These are phyloP conservation scores for Notospermus geniculatus DNA, from an alignment of 1,140 invertebrate species.

Conservation along the genomic window DNA sequence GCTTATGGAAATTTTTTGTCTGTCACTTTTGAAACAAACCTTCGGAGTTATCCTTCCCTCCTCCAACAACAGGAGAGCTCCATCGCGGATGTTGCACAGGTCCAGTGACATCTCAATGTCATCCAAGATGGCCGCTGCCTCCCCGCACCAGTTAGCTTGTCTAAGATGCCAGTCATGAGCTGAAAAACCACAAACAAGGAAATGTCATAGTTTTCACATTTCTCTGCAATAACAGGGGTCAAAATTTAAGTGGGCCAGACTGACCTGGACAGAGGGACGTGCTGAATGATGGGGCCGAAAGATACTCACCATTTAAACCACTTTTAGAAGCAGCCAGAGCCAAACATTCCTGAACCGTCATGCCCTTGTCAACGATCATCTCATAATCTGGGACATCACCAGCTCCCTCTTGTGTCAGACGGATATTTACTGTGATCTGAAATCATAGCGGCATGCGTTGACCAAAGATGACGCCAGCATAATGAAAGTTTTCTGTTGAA, in stretches of 20 bases:
- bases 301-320: slow-evolving; percentile 24
- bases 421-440: slow-evolving; percentile 35
- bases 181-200: slow-evolving; percentile 14
- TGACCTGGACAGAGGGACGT: no score
- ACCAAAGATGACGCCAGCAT: no score
- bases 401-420: slow-evolving; percentile 21
- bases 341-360: slow-evolving; percentile 32
- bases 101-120: slow-evolving; percentile 34
- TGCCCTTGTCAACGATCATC: slow-evolving; percentile 28
- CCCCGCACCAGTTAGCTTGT: slow-evolving; percentile 48
- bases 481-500: no score
- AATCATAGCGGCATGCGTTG: no score
- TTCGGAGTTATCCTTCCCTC: slow-evolving; percentile 44
- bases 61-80: slow-evolving; percentile 41
- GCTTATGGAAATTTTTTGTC: no score
- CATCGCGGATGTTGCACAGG: slow-evolving; percentile 34
- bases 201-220: no score
- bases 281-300: no score
- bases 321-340: slow-evolving; percentile 25
- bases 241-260: no score
- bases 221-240: no score
- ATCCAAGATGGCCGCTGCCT: slow-evolving; percentile 40
- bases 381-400: slow-evolving; percentile 21
- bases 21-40: no score
- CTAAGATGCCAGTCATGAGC: slow-evolving; percentile 48